Conservation (phyloP, 2,888 invertebrate genomes). For the Drosophila testacea region DNA sequence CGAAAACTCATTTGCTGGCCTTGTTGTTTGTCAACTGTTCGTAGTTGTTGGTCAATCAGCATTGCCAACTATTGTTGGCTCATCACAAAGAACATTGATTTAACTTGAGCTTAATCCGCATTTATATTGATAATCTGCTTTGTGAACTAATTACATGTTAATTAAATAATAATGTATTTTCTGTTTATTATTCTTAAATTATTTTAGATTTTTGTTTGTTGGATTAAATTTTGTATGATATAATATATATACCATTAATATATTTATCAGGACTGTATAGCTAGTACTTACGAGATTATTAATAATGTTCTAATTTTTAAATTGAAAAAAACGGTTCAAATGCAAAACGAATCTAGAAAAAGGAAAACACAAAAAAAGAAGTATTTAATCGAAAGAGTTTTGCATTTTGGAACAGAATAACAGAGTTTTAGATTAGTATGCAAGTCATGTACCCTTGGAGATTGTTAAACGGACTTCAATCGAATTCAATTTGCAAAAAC, state of each 20-base stretch:
- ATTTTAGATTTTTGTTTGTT: not conserved
- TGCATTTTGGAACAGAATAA: not conserved
- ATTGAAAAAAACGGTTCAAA: too few relatives aligned
- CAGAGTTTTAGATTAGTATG: not conserved
- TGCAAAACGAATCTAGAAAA: too few relatives aligned
- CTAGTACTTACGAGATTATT: too few relatives aligned
- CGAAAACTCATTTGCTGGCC: constrained; percentile 69
- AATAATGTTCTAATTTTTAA: too few relatives aligned
- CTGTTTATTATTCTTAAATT: not conserved
- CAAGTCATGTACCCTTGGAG: not conserved
- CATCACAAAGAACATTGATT: constrained; percentile 8
- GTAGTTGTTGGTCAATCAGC: constrained; percentile 42
- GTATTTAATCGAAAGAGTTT: not conserved
- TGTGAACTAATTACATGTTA: constrained; percentile 3
- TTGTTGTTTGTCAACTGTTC: constrained; percentile 53
- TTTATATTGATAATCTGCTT: not conserved
- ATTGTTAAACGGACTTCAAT: not conserved
- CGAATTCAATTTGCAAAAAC: constrained; percentile 1
- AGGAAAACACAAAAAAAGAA: not conserved
- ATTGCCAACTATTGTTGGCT: constrained; percentile 18
- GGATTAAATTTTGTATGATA: too few relatives aligned
- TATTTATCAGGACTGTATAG: too few relatives aligned
- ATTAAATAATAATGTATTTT: not conserved
- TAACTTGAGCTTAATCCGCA: not conserved
- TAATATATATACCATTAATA: too few relatives aligned